A percentile compares a stretch with the other conserved stretches of the same genome.
Conservation (phyloP, 2,888 invertebrate species). For the Chymomyza amoena region DNA sequence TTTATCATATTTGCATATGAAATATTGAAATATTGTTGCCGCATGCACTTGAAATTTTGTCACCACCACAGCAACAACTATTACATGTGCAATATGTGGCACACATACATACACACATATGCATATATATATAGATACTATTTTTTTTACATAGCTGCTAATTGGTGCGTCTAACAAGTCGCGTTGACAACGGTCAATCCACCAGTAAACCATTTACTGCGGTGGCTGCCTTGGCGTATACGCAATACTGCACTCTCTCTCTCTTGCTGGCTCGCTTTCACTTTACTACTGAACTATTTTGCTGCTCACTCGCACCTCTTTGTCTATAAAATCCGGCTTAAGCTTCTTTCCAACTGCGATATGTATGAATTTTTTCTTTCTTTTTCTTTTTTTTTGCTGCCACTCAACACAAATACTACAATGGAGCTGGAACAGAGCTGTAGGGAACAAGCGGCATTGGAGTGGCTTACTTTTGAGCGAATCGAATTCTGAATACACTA, state of each 20-base stretch:
- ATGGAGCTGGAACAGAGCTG: slow-evolving; percentile 4
- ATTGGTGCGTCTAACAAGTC: slow-evolving; percentile 50
- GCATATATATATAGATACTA: slow-evolving; percentile 16
- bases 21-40: slow-evolving; percentile 41
- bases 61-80: background rate
- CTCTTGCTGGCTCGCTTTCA: slow-evolving; percentile 8
- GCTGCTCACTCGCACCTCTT: slow-evolving; percentile 12
- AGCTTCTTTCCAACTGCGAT: slow-evolving; percentile 62
- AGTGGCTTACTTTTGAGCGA: background rate
- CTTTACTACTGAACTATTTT: background rate
- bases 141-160: slow-evolving; percentile 42
- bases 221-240: slow-evolving; percentile 51
- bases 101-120: background rate
- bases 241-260: slow-evolving; percentile 54
- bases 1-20: slow-evolving; percentile 77
- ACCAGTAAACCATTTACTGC: slow-evolving; percentile 5
- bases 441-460: background rate
- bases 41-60: slow-evolving; percentile 32
- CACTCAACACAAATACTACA: slow-evolving; percentile 35
- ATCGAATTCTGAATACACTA: background rate
- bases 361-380: slow-evolving; percentile 50
- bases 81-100: background rate
- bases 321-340: slow-evolving; percentile 70
- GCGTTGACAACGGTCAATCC: slow-evolving; percentile 47
- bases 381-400: slow-evolving; percentile 48